These are phyloP conservation scores for Crenichthys baileyi DNA, from an alignment of 2,797 vertebrate species.

Conservation along the genomic window DNA sequence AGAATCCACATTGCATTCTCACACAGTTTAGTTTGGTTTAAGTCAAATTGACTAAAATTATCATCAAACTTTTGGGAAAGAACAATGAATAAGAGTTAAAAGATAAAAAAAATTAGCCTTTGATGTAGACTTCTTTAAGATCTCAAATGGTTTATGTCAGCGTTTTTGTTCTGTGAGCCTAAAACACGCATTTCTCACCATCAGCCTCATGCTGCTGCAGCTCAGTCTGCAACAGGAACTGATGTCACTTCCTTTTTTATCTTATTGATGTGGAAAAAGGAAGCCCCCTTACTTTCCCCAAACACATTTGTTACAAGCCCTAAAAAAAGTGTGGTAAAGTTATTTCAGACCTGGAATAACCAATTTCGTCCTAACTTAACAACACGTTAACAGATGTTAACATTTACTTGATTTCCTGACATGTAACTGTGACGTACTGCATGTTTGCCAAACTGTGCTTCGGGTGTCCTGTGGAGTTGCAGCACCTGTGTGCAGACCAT, in stretches of 20 bases:
- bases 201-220: slow-evolving; percentile 42
- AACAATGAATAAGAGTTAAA: slow-evolving; percentile 6
- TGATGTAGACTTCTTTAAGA: slow-evolving; percentile 7
- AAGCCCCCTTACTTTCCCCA: slow-evolving; percentile 75
- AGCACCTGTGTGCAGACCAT: slow-evolving; percentile 44
- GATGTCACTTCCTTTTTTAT: slow-evolving; percentile 79
- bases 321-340: slow-evolving; percentile 6
- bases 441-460: slow-evolving; percentile 9
- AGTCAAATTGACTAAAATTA: background rate
- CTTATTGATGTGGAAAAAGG: slow-evolving; percentile 71
- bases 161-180: slow-evolving; percentile 22
- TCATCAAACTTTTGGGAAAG: background rate
- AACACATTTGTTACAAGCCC: slow-evolving; percentile 42
- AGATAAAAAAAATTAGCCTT: slow-evolving; percentile 4
- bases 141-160: slow-evolving; percentile 15
- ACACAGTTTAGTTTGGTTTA: background rate
- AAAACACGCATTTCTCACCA: slow-evolving; percentile 32
- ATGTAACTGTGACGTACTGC: slow-evolving; percentile 16
- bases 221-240: slow-evolving; percentile 68
- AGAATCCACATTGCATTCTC: slow-evolving; percentile 1
- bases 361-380: slow-evolving; percentile 3
- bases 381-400: slow-evolving; percentile 15
- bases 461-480: slow-evolving; percentile 5
- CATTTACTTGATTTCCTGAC: slow-evolving; percentile 18
- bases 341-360: slow-evolving; percentile 37